Conservation (phyloP, 2,113 vertebrate genomes). For the Chaetura pelagica region DNA sequence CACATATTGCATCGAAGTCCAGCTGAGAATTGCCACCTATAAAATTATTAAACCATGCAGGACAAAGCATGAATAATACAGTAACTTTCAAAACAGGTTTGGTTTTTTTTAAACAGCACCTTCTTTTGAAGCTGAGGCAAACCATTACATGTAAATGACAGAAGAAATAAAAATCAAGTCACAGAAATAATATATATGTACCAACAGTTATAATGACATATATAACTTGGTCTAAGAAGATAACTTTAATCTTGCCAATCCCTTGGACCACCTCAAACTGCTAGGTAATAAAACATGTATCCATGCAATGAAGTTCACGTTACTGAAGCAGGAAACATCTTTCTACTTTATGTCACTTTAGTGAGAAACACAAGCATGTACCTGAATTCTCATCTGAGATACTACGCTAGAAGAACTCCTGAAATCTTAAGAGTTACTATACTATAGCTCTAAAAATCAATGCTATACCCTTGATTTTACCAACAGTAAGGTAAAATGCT, state of each 20-base stretch:
- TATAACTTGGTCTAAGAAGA: not conserved
- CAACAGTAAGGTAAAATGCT: not conserved
- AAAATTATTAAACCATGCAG: not conserved
- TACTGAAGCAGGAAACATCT: not conserved
- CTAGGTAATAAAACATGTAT: not conserved
- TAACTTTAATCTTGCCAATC: not conserved
- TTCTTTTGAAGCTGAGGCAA: not conserved
- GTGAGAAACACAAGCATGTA: not conserved
- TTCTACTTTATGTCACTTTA: not conserved
- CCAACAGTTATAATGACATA: not conserved
- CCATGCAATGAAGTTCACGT: not conserved
- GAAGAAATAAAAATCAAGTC: not conserved
- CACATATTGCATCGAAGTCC: constrained; percentile 87
- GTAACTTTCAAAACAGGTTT: not conserved
- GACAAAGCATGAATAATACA: not conserved
- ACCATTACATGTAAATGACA: not conserved
- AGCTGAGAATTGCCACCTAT: constrained; percentile 84
- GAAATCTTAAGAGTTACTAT: not conserved
- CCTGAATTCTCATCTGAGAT: not conserved
- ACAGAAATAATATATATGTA: not conserved
- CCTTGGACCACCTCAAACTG: not conserved
- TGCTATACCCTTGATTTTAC: not conserved
- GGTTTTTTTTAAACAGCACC: not conserved
- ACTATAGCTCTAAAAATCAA: not conserved
- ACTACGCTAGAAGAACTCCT: not conserved